Percentiles rank a stretch among this genome's conserved stretches.
These are phyloP conservation scores for Papilio machaon DNA, from an alignment of 1,140 invertebrate genomes.

Conservation along the genomic window DNA sequence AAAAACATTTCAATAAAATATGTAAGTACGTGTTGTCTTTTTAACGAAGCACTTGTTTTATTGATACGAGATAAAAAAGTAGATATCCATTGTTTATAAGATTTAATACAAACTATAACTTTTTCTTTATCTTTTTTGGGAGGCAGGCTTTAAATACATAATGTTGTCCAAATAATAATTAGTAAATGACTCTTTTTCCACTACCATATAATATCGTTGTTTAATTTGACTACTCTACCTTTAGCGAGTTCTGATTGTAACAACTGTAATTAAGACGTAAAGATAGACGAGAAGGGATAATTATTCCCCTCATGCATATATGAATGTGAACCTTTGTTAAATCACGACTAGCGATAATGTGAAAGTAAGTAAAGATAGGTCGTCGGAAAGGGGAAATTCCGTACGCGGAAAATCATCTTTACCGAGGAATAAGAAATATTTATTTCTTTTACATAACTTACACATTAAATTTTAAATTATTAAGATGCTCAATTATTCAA, in stretches of 20 bases:
- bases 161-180: no score
- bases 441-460: no score
- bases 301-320: constrained; percentile 67
- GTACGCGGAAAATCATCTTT: not conserved
- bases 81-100: no score
- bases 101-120: no score
- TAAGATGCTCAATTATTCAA: no score
- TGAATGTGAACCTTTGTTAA: constrained; percentile 59
- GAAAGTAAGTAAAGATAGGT: not conserved
- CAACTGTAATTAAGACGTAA: constrained; percentile 67
- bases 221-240: constrained; percentile 39
- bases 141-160: no score
- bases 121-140: no score
- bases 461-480: no score
- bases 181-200: not conserved
- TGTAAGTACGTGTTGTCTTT: not conserved
- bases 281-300: constrained; percentile 51
- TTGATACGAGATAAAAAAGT: no score
- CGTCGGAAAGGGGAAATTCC: not conserved
- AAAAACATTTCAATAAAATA: not conserved
- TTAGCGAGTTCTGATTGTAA: constrained; percentile 46
- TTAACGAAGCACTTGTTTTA: not conserved
- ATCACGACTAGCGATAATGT: constrained; percentile 56
- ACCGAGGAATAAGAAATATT: not conserved
- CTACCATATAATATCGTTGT: not conserved